These are phyloP conservation scores for Heliconius himera DNA, from an alignment of 1,140 invertebrate genomes.

Conservation along the genomic window DNA sequence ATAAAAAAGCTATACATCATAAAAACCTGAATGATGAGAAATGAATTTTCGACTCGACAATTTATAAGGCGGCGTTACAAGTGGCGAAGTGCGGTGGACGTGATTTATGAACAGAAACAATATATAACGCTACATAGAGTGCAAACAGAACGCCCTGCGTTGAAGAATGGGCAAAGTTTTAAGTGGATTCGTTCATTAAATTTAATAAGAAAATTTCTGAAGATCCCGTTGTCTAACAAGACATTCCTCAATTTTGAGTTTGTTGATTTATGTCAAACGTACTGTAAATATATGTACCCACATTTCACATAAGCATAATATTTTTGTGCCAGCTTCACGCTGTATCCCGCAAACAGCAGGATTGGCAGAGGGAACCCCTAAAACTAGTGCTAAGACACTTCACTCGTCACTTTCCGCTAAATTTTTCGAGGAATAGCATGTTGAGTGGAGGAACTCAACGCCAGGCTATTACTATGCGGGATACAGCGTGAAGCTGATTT, in stretches of 20 bases:
- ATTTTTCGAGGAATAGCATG: no score
- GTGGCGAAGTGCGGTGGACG: not conserved
- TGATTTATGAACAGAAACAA: not conserved
- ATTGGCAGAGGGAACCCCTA: no score
- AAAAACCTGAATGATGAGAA: not conserved
- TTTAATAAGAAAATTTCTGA: constrained; percentile 2
- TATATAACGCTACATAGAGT: not conserved
- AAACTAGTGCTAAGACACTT: no score
- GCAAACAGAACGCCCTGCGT: not conserved
- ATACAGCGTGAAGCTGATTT: no score
- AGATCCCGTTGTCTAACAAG: not conserved
- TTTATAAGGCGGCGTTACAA: constrained; percentile 3
- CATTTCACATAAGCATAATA: no score
- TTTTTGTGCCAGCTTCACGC: no score
- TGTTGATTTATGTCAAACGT: not conserved
- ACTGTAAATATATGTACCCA: not conserved
- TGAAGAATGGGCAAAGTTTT: constrained; percentile 8
- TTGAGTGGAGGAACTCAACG: no score
- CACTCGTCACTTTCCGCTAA: no score
- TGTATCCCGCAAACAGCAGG: no score
- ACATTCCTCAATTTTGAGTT: not conserved
- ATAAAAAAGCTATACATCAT: not conserved
- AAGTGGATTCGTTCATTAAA: constrained; percentile 13
- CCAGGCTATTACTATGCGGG: no score
- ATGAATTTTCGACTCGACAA: not conserved